Evolutionary conservation across 2,113 vertebrate species (phyloP).

Genomic region (Gila orcuttii): DNA sequence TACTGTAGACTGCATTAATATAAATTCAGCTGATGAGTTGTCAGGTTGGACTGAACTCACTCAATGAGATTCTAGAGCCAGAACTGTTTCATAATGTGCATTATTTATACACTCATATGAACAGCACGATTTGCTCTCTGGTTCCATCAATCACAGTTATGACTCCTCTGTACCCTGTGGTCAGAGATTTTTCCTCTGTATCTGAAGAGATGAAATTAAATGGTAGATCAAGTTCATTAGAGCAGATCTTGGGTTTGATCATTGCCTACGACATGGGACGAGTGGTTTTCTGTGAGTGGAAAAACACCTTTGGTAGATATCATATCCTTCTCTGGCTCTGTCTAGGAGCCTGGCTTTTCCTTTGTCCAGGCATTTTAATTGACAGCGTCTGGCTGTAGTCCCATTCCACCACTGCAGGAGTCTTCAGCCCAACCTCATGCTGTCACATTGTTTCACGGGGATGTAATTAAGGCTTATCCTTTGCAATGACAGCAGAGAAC

Average conservation of each 20-base stretch:
- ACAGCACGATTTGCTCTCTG: background rate
- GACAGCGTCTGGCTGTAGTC: conserved; percentile 36
- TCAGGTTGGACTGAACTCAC: background rate
- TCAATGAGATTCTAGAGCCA: background rate
- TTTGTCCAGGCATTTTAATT: conserved; percentile 38
- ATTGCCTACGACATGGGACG: background rate
- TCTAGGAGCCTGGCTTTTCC: conserved; percentile 5
- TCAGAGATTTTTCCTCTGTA: conserved; percentile 7
- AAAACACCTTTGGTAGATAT: conserved; percentile 28
- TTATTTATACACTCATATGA: background rate
- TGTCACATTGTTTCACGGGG: conserved; percentile 25
- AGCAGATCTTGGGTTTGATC: conserved; percentile 30
- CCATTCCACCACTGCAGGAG: conserved; percentile 23
- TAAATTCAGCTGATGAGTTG: conserved; percentile 9
- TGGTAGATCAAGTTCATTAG: background rate
- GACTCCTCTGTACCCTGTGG: background rate
- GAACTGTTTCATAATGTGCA: background rate
- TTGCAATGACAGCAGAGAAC: conserved; percentile 6
- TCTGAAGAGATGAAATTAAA: conserved; percentile 12
- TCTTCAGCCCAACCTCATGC: conserved; percentile 3
- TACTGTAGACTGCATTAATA: background rate
- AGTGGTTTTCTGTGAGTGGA: conserved; percentile 2
- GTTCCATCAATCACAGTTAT: background rate
- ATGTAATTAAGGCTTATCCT: conserved; percentile 28
- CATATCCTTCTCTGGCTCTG: background rate